These are phyloP conservation scores for Pollenia amentaria DNA, from an alignment of 2,888 invertebrate genomes.

Conservation along the genomic window DNA sequence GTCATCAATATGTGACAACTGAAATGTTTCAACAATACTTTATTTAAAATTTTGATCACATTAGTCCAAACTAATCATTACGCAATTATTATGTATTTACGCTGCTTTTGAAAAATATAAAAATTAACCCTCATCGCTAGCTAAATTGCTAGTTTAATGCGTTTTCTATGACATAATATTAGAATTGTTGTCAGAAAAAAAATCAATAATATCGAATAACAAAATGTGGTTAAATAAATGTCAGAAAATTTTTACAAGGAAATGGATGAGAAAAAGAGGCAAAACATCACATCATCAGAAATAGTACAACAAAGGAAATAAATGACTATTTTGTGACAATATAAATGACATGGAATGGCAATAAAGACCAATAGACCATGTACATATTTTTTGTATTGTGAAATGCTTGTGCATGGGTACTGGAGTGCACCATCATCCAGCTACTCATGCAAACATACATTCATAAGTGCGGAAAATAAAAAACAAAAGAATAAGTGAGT, in stretches of 20 bases:
- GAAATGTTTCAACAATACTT: no score
- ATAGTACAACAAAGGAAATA: slow-evolving; percentile 51
- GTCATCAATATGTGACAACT: no score
- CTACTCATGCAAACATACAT: background rate
- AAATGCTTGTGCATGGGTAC: background rate
- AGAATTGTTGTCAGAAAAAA: slow-evolving; percentile 12
- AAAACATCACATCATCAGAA: slow-evolving; percentile 42
- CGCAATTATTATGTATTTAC: background rate
- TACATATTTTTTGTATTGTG: background rate
- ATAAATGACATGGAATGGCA: slow-evolving; percentile 63
- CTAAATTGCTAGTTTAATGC: background rate
- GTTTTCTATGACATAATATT: background rate
- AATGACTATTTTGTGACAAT: slow-evolving; percentile 46
- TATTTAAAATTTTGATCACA: no score
- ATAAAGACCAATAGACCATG: slow-evolving; percentile 55
- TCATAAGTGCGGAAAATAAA: background rate
- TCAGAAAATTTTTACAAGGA: slow-evolving; percentile 48
- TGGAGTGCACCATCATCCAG: background rate
- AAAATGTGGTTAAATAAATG: slow-evolving; percentile 66
- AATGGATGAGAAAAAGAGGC: slow-evolving; percentile 17
- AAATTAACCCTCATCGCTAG: background rate
- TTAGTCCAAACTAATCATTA: background rate
- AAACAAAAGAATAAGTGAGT: slow-evolving; percentile 29
- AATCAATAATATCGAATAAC: slow-evolving; percentile 58
- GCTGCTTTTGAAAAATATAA: background rate